Evolutionary conservation across 2,797 vertebrate genomes (phyloP).

Genomic region (Atherinosoma microstoma): DNA sequence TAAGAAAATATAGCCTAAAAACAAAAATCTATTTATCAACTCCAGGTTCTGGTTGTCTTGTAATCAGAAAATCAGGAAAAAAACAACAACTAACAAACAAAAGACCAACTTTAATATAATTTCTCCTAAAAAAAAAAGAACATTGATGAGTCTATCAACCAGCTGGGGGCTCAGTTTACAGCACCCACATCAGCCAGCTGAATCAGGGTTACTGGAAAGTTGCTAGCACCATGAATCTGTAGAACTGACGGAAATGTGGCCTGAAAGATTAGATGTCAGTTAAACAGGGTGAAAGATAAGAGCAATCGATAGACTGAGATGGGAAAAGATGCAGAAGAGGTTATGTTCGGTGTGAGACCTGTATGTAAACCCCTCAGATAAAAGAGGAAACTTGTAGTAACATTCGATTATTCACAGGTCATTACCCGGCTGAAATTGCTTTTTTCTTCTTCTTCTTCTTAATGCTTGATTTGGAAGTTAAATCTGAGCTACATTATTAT

Average conservation of each 20-base stretch:
- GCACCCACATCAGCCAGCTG: slow-evolving; percentile 88
- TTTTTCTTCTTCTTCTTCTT: slow-evolving; percentile 74
- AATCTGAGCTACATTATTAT: slow-evolving; percentile 88
- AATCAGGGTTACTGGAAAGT: slow-evolving; percentile 93
- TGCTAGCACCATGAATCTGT: slow-evolving; percentile 95
- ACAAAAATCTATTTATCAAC: slow-evolving; percentile 66
- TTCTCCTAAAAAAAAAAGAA: slow-evolving; percentile 74
- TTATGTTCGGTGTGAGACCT: slow-evolving; percentile 90
- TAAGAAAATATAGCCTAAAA: slow-evolving; percentile 57
- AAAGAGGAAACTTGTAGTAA: slow-evolving; percentile 80
- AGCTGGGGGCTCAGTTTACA: slow-evolving; percentile 86
- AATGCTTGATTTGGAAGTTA: slow-evolving; percentile 92
- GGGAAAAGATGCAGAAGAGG: slow-evolving; percentile 80
- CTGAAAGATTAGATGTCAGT: slow-evolving; percentile 22
- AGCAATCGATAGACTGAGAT: slow-evolving; percentile 31
- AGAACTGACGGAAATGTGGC: slow-evolving; percentile 43
- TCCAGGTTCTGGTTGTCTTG: slow-evolving; percentile 82
- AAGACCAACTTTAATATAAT: background rate
- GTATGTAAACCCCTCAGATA: slow-evolving; percentile 89
- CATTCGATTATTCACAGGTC: slow-evolving; percentile 97
- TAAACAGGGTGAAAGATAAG: slow-evolving; percentile 10
- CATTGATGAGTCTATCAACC: slow-evolving; percentile 67
- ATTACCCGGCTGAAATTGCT: slow-evolving; percentile 97
- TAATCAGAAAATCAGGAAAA: slow-evolving; percentile 84
- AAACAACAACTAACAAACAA: background rate